Evolutionary conservation across 2,797 vertebrate genomes (phyloP), one percentile per base, ranked within the genome.

Genomic region (Silurus aristotelis): DNA sequence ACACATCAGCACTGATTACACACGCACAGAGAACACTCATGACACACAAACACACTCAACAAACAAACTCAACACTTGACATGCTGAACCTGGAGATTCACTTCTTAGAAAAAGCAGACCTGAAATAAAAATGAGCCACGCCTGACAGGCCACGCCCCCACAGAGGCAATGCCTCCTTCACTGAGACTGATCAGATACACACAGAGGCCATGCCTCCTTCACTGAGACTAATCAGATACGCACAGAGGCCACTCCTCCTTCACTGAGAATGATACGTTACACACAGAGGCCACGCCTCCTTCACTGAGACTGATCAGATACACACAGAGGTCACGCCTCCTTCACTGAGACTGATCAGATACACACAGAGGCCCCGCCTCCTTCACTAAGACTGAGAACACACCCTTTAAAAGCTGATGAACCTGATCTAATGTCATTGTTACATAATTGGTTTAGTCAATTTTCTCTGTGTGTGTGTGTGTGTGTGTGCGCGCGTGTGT

Each of bases 1-100:
- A 95, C 90, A 93, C 94, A 95, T 89, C 89, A 90, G 88, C 92
- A 87, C 92, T 95, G 95, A 95, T 95, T 95, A 94, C 93, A 89
- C 88, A 88, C 80, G 87, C 60, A 68, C 84, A 89, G 27, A 61
- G 15, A 38, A 61, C 58, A 52, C 48, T 38, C 38, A 38, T 38
- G 4, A 52, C 12, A 5, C 8, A 15, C 43, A 60, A 20, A 58
- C 55, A 60, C 46, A 27, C 9, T 48, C 85, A 86, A 80, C 63
- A 87, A 63, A 83, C 81, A 83, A 73, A 14, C 87, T 86, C 79
- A 87, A n/a, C 9, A 70, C 31, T 9, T 72, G 20, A 14, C 71
- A 25, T 52, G 43, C 70, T 75, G 48, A 75, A 75, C 14, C 48
- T 75, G 72, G n/a, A 75, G n/a, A 27, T 25, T 55, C 7, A 17